Base-by-base conservation (phyloP, 2,888 invertebrate genomes). In the Amblyjoppa fuscipennis region DNA sequence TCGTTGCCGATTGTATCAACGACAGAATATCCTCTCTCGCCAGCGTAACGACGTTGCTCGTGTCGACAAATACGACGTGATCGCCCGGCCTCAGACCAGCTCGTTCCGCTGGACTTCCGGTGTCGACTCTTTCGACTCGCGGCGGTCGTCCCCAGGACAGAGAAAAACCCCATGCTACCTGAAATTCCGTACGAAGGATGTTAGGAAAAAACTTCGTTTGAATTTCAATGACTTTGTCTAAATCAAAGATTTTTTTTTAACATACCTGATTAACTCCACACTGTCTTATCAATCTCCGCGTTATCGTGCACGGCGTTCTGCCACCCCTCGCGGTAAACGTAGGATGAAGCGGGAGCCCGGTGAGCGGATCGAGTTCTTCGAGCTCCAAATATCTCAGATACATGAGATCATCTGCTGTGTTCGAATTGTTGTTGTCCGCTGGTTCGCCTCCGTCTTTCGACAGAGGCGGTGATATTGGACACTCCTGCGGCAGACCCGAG, bases 121-220 rank as follows among this genome's bases (percentile, higher is more conserved):
- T 96, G 84, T 98, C 98, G 16, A 98, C 97, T 83, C 98, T 95
- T 92, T 98, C 98, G 64, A 98, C 97, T 31, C 98, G 95, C 3
- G 98, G 98, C 0, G 98, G 98, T 91, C 97, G 96, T 6, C 98
- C 98, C 98, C 98, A 98, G 0, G 98, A 98, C 76, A 98, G 96
- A 5, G 98, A 98, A 94, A 98, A 98, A 20, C 98, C 98, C 94
- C 94, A 94, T 88, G 94, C 91, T 38, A 93, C 86, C 93, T 94
- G 88, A 89, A 81, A 73, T 51, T 71, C 75, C n/a, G 53, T 53
- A 41, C 53, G n/a, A 53, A n/a, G 53, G 53, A 0, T 53, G 53
- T 53, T 53, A 53, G 53, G n/a, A 16, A 53, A n/a, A 53, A 53
- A 16, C 16, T 6, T 53, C 5, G 41, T 41, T 41, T 9, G 9